These are phyloP conservation scores for Pseudanteris insignis DNA, from an alignment of 2,888 invertebrate species.

Conservation along the genomic window DNA sequence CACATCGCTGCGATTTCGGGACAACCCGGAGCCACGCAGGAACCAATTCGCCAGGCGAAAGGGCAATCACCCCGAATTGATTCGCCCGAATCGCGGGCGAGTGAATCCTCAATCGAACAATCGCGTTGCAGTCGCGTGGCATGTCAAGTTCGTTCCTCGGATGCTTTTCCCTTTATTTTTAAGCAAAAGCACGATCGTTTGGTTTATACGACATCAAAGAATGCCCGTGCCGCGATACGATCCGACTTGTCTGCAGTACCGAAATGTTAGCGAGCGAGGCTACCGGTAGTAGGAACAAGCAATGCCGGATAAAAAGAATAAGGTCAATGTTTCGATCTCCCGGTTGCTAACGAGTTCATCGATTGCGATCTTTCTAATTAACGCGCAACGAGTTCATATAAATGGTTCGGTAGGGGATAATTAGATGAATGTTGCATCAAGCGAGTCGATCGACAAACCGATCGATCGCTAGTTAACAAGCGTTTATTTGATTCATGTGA, in stretches of 20 bases:
- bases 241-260: background rate
- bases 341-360: constrained; percentile 19
- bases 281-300: constrained; percentile 1
- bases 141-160: constrained; percentile 1
- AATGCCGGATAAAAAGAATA: constrained; percentile 6
- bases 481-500: constrained; percentile 27
- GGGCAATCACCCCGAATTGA: constrained; percentile 34
- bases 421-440: constrained; percentile 35
- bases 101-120: background rate
- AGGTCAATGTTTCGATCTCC: constrained; percentile 17
- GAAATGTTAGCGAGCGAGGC: background rate
- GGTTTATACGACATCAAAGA: background rate
- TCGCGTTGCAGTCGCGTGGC: background rate
- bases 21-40: too few relatives aligned
- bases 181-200: background rate
- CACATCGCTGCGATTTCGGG: too few relatives aligned
- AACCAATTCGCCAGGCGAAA: too few relatives aligned
- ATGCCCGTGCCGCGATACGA: background rate
- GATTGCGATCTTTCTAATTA: constrained; percentile 43
- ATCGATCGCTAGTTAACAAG: constrained; percentile 30
- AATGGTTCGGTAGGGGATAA: constrained; percentile 16
- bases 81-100: constrained; percentile 15
- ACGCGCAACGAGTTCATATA: constrained; percentile 32
- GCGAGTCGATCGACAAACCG: constrained; percentile 32
- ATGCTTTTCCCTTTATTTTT: too few relatives aligned